Conservation (phyloP, 2,113 vertebrate genomes). For the Pholis gunnellus region DNA sequence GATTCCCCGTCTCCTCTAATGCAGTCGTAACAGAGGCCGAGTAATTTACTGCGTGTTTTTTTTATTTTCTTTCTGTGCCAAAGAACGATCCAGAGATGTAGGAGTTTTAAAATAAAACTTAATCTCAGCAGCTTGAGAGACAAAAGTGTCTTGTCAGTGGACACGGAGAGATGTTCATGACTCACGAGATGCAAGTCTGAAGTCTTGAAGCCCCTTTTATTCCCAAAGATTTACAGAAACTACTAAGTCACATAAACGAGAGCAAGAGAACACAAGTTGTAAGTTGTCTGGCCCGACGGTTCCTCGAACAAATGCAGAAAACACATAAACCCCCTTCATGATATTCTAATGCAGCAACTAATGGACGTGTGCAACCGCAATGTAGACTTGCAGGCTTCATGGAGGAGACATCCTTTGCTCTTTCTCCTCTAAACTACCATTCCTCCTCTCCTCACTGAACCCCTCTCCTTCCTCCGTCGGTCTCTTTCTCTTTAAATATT, state of each 20-base stretch:
- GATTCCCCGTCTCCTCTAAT: constrained; percentile 14
- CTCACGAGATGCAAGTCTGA: neutral
- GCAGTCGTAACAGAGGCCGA: neutral
- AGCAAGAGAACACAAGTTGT: neutral
- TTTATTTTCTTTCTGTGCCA: constrained; percentile 20
- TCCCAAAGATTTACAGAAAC: neutral
- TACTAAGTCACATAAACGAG: neutral
- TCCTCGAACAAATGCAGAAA: neutral
- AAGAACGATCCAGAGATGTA: neutral
- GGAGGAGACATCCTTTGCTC: neutral
- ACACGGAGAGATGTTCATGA: neutral
- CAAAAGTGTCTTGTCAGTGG: neutral
- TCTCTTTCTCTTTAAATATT: constrained; percentile 25
- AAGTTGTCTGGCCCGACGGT: neutral
- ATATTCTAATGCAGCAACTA: constrained; percentile 14
- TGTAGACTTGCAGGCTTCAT: constrained; percentile 1
- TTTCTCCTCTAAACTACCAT: neutral
- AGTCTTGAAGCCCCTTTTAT: neutral
- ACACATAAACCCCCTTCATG: constrained; percentile 12
- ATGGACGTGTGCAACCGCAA: constrained; percentile 16
- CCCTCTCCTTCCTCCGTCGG: neutral
- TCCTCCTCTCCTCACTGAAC: neutral
- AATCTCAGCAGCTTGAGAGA: neutral
- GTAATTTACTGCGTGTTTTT: constrained; percentile 27
- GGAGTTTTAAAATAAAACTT: constrained; percentile 4